phyloP scores from a whole-genome alignment of 2,888 invertebrate species.

The Leucozona laternaria region DNA sequence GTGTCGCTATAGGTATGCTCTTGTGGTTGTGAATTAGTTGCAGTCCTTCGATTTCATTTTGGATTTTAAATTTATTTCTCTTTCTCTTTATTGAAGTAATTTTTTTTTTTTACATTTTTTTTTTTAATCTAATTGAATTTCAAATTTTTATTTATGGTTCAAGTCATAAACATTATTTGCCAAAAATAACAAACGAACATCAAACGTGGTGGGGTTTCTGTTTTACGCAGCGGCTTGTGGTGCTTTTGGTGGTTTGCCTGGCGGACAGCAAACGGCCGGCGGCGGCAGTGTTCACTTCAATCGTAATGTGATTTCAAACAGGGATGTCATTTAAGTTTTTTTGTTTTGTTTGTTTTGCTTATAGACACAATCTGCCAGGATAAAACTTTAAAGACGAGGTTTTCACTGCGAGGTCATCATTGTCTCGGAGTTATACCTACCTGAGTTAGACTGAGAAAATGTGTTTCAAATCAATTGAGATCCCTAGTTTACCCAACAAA shows the following conservation, averaged over 20 bases:
- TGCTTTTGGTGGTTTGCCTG: background rate
- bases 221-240: slow-evolving; percentile 20
- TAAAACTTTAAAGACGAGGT: no score
- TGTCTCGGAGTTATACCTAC: no score
- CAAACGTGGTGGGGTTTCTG: slow-evolving; percentile 38
- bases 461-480: no score
- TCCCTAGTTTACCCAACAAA: no score
- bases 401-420: no score
- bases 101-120: slow-evolving; percentile 16
- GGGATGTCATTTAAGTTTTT: background rate
- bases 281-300: background rate
- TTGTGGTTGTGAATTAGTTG: slow-evolving; percentile 42
- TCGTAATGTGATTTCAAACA: slow-evolving; percentile 48
- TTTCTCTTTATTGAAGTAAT: slow-evolving; percentile 29
- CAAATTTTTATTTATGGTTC: slow-evolving; percentile 74
- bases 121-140: slow-evolving; percentile 70
- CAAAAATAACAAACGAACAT: slow-evolving; percentile 73
- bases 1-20: slow-evolving; percentile 31
- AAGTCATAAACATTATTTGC: slow-evolving; percentile 73
- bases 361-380: no score
- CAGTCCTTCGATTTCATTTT: slow-evolving; percentile 64
- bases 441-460: no score
- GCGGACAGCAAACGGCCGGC: background rate
- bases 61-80: slow-evolving; percentile 49
- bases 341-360: no score